A percentile compares a stretch with the other conserved stretches of the same genome.
These are phyloP conservation scores for Folsomia manolachei DNA, from an alignment of 2,888 invertebrate genomes.

Conservation along the genomic window DNA sequence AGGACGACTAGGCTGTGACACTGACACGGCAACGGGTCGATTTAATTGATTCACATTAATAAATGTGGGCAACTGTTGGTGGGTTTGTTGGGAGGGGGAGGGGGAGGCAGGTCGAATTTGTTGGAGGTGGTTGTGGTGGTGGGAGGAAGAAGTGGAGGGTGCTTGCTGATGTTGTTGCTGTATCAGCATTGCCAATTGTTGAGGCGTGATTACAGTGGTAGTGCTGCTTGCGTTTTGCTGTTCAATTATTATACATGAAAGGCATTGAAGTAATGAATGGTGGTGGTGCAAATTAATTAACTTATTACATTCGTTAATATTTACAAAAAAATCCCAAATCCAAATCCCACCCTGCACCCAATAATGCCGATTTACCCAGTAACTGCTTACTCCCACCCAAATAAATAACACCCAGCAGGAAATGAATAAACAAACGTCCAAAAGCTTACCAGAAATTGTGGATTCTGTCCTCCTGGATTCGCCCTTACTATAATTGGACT, in stretches of 20 bases:
- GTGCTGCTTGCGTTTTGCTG: conserved; percentile 47
- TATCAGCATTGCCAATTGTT: conserved; percentile 50
- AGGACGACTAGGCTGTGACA: conserved; percentile 36
- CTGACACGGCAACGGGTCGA: conserved; percentile 36
- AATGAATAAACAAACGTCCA: too few species aligned
- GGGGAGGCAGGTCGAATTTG: too few species aligned
- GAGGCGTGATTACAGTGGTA: conserved; percentile 50
- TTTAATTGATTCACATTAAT: conserved; percentile 43
- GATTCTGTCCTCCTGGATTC: conserved; percentile 28
- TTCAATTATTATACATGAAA: conserved; percentile 34
- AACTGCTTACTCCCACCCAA: background rate
- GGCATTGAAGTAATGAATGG: conserved; percentile 19
- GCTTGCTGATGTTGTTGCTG: conserved; percentile 42
- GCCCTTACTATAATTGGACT: conserved; percentile 47
- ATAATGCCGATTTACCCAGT: too few species aligned
- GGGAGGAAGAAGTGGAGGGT: conserved; percentile 48
- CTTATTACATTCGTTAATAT: background rate
- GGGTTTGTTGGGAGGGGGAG: background rate
- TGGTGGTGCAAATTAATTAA: conserved; percentile 15
- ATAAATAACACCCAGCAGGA: too few species aligned
- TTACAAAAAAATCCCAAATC: background rate
- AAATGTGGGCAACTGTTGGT: background rate
- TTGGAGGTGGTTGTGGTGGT: conserved; percentile 27
- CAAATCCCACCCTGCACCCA: background rate
- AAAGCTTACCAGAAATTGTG: conserved; percentile 46